phyloP scores from a whole-genome alignment of 2,888 invertebrate species.

The Nowickia ferox region DNA sequence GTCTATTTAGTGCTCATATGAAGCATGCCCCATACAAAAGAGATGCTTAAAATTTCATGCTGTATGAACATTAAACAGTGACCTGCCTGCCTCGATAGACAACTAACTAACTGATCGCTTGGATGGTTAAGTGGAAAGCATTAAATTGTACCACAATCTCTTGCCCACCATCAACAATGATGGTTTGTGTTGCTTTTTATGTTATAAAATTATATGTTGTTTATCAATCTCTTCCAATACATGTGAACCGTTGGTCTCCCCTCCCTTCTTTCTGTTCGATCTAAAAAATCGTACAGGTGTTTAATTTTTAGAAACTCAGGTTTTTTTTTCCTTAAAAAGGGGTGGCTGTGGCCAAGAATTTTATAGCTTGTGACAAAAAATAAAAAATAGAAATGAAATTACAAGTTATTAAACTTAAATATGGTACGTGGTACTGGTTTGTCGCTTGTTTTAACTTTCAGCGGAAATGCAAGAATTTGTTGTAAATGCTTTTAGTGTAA shows the following conservation, averaged over 20 bases:
- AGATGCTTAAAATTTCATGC: conserved; percentile 24
- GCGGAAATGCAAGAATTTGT: conserved; percentile 51
- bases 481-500: conserved; percentile 37
- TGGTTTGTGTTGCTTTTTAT: conserved; percentile 66
- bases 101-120: conserved; percentile 38
- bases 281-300: conserved; percentile 63
- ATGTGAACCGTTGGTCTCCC: neutral
- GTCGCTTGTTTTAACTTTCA: conserved; percentile 13
- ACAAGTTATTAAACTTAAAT: conserved; percentile 66
- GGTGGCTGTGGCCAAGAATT: conserved; percentile 40
- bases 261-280: conserved; percentile 1
- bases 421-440: conserved; percentile 64
- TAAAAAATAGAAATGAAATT: conserved; percentile 3
- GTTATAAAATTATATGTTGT: conserved; percentile 31
- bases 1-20: too few species aligned
- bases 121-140: conserved; percentile 50
- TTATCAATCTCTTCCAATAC: conserved; percentile 54
- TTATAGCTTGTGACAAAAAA: conserved; percentile 59
- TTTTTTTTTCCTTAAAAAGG: conserved; percentile 22
- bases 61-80: conserved; percentile 13
- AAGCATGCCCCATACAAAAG: neutral
- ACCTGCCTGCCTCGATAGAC: neutral
- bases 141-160: conserved; percentile 63
- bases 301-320: conserved; percentile 24
- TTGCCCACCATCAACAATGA: conserved; percentile 44